Evolutionary conservation across 2,113 vertebrate species (phyloP).

Genomic region (Notothenia coriiceps): DNA sequence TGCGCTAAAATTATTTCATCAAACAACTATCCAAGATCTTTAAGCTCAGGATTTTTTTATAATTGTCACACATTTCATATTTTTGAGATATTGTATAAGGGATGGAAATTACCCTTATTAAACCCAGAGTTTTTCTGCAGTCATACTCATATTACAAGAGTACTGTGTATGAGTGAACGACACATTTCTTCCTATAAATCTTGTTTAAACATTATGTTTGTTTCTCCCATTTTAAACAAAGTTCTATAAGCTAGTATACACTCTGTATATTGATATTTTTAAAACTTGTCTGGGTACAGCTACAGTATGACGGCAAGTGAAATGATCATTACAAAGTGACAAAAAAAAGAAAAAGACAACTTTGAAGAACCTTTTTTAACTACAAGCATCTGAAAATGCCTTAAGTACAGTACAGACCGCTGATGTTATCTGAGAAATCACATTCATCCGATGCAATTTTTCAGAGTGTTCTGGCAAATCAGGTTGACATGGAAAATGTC

Average conservation of each 20-base stretch:
- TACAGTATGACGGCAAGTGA: conserved; percentile 9
- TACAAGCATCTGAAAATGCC: conserved; percentile 49
- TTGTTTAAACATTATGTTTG: not conserved
- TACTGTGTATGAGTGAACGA: not conserved
- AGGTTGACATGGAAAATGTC: conserved; percentile 82
- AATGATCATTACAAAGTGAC: conserved; percentile 36
- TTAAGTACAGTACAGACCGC: conserved; percentile 59
- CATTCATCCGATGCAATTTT: conserved; percentile 77
- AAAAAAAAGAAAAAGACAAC: not conserved
- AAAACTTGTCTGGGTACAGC: too few species aligned
- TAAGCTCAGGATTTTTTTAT: not conserved
- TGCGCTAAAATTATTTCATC: not conserved
- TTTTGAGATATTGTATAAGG: not conserved
- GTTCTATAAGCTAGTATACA: not conserved
- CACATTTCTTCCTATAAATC: not conserved
- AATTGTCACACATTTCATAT: not conserved
- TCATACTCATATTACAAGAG: not conserved
- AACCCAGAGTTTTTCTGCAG: not conserved
- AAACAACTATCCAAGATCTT: not conserved
- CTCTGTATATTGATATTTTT: conserved; percentile 7
- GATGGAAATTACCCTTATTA: not conserved
- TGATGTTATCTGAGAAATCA: conserved; percentile 77
- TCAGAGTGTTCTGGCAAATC: conserved; percentile 78
- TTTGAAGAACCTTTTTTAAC: conserved; percentile 16
- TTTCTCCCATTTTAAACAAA: conserved; percentile 9